Evolutionary conservation across 2,797 vertebrate genomes (phyloP), one percentile per base, ranked within the genome.

Genomic region (Carcharodon carcharias): DNA sequence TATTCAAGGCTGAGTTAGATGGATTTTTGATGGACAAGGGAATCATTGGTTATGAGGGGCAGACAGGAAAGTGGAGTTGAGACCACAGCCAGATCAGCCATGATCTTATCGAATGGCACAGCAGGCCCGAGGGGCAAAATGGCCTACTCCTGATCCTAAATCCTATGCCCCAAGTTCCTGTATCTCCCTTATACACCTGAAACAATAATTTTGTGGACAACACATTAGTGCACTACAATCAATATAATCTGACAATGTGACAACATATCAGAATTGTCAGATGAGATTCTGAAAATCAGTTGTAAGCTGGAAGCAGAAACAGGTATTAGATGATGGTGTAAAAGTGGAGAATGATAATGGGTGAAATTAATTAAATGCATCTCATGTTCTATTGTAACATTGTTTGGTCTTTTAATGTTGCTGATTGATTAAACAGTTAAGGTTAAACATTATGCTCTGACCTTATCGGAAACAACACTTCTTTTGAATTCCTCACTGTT

Each of bases 341-440:
- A 61, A 50, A 63, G 16, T 40, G 35, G 58, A 16, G 35, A 61
- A 61, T 63, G 58, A 14, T 6, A 45, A 67, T 4, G 61, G 35
- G 40, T 9, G 0, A 45, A 23, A 21, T 67, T 21, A 67, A 65
- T 67, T 18, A 65, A 93, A 67, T 93, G 11, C 5, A 67, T 45
- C 18, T 93, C 23, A 9, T 67, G n/a, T 8, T 0, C 61, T 40
- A 23, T 65, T n/a, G 61, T 26, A n/a, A 65, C 8, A 65, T 40
- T 40, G 58, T 63, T 9, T 93, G n/a, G 21, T 45, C 61, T 67
- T 67, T 67, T 21, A 67, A n/a, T 93, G 31, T 93, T 93, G 91
- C 11, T 93, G 91, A 93, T 93, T 93, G 91, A 93, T 93, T 93
- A 67, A 93, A 45, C 63, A 67, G n/a, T 63, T 65, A 23, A 93